Evolutionary conservation across 1,140 invertebrate genomes (phyloP).

Genomic region (Lordiphosa stackelbergi): DNA sequence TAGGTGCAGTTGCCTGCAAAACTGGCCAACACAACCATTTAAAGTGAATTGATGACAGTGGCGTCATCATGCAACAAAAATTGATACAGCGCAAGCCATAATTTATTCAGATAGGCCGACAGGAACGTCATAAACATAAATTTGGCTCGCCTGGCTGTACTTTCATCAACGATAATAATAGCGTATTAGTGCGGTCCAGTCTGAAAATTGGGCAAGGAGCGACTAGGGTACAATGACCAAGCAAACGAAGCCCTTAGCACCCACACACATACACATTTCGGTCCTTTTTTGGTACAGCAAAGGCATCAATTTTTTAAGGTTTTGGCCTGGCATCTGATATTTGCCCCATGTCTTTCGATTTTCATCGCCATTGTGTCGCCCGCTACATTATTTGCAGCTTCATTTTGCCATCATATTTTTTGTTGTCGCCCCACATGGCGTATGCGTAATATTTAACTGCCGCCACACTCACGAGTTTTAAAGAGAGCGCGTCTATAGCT

Average conservation of each 20-base stretch:
- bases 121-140: slow-evolving; percentile 53
- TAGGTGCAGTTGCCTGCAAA: slow-evolving; percentile 31
- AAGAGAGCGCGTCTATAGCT: slow-evolving; percentile 19
- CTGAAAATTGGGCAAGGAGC: slow-evolving; percentile 30
- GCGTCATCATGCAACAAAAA: slow-evolving; percentile 28
- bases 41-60: slow-evolving; percentile 32
- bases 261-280: slow-evolving; percentile 19
- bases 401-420: slow-evolving; percentile 33
- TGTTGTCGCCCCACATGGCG: slow-evolving; percentile 32
- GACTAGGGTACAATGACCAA: slow-evolving; percentile 51
- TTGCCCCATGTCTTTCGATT: slow-evolving; percentile 54
- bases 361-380: slow-evolving; percentile 51
- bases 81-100: slow-evolving; percentile 34
- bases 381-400: slow-evolving; percentile 22
- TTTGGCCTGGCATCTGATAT: slow-evolving; percentile 25
- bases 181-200: slow-evolving; percentile 56
- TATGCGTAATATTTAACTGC: slow-evolving; percentile 60
- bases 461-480: slow-evolving; percentile 24
- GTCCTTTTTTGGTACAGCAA: slow-evolving; percentile 8
- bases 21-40: slow-evolving; percentile 1
- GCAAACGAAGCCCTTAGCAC: slow-evolving; percentile 31
- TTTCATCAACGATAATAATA: slow-evolving; percentile 70
- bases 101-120: slow-evolving; percentile 51
- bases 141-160: slow-evolving; percentile 49
- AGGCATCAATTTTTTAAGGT: slow-evolving; percentile 35